Evolutionary conservation across 1,140 invertebrate species (phyloP).

Genomic region (Hydropsyche tenuis): DNA sequence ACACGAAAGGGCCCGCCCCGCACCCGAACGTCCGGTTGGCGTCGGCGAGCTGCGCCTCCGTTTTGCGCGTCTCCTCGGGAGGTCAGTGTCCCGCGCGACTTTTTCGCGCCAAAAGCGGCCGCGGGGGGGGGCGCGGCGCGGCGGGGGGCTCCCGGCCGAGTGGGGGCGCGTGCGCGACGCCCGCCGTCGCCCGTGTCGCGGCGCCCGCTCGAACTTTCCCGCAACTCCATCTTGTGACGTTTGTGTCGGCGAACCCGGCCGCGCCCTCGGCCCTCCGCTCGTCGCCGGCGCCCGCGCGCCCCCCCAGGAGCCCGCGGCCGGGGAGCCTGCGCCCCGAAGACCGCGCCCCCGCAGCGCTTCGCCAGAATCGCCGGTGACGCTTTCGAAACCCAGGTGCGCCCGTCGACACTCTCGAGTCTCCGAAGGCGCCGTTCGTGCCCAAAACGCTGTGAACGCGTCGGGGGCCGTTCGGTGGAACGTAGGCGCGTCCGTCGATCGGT

Average conservation of each 20-base stretch:
- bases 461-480: constrained; percentile 52
- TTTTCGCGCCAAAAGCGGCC: constrained; percentile 21
- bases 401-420: not conserved
- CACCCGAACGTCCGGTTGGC: not conserved
- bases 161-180: constrained; percentile 2
- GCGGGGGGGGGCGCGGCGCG: not conserved
- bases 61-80: not conserved
- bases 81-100: not conserved
- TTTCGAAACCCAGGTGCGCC: constrained; percentile 51
- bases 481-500: constrained; percentile 16
- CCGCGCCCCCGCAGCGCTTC: not conserved
- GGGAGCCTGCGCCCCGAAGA: not conserved
- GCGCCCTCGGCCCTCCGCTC: constrained; percentile 6
- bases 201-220: not conserved
- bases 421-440: not conserved
- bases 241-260: constrained; percentile 7
- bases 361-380: not conserved
- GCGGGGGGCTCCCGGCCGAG: not conserved
- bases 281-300: not conserved
- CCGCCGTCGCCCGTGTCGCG: constrained; percentile 15
- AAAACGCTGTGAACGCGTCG: constrained; percentile 49
- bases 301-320: not conserved
- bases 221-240: constrained; percentile 25
- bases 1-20: not conserved
- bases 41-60: not conserved